A percentile compares a stretch with the other conserved stretches of the same genome.
Conservation (phyloP, 2,888 invertebrate species). For the Pegoplata infirma region DNA sequence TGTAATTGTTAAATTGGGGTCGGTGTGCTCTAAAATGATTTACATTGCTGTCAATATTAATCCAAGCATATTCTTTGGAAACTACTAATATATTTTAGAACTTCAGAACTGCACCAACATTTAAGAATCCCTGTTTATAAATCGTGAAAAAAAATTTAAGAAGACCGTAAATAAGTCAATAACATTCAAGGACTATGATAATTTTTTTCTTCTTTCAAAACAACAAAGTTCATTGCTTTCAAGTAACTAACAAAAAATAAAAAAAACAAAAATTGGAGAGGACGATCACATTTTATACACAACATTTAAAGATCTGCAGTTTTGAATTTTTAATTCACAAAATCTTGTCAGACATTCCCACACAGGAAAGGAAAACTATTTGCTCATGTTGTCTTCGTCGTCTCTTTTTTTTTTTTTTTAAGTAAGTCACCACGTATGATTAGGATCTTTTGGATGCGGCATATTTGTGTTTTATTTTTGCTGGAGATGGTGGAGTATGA, state of each 20-base stretch:
- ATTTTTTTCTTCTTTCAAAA: conserved; percentile 34
- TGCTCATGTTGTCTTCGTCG: background rate
- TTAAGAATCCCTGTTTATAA: too few relatives aligned
- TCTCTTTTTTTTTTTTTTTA: too few relatives aligned
- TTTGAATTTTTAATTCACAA: background rate
- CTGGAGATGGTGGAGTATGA: background rate
- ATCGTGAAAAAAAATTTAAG: conserved; percentile 4
- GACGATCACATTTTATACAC: background rate
- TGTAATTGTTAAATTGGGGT: too few relatives aligned
- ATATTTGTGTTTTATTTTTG: conserved; percentile 18
- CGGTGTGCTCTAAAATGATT: too few relatives aligned
- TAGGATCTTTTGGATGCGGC: conserved; percentile 36
- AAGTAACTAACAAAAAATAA: background rate
- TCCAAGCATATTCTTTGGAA: too few relatives aligned
- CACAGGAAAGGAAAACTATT: background rate
- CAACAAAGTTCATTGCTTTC: conserved; percentile 53
- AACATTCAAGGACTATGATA: conserved; percentile 57
- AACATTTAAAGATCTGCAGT: background rate
- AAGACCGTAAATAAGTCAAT: conserved; percentile 55
- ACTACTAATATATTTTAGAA: too few relatives aligned
- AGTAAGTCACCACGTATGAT: conserved; percentile 51
- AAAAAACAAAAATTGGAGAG: background rate
- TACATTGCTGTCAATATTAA: too few relatives aligned
- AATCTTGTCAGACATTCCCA: background rate
- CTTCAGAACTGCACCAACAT: too few relatives aligned